Conservation (phyloP, 2,797 vertebrate species). For the Pantherophis alleghaniensis region DNA sequence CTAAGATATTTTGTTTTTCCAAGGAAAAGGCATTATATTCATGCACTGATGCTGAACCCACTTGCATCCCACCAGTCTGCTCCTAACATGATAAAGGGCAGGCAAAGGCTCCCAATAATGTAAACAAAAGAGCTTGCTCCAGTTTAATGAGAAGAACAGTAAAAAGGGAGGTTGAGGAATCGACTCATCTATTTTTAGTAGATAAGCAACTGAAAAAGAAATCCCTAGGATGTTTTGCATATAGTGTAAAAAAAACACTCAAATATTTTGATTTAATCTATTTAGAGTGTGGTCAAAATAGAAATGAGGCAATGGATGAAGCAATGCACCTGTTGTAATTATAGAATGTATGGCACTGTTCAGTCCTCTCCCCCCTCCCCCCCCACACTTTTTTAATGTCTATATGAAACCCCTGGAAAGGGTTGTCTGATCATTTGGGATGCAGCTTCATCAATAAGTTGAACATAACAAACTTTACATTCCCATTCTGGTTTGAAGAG, state of each 20-base stretch:
- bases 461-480: not conserved
- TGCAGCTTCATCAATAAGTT: not conserved
- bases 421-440: not conserved
- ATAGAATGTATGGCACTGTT: not conserved
- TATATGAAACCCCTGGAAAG: not conserved
- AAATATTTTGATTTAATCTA: not conserved
- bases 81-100: constrained; percentile 51
- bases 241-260: not conserved
- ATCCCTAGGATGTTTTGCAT: not conserved
- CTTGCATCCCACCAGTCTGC: constrained; percentile 1
- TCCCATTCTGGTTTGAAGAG: not conserved
- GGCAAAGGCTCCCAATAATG: not conserved
- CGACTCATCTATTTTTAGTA: rapidly evolving
- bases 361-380: not conserved
- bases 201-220: not conserved
- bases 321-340: not conserved
- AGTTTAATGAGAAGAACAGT: not conserved
- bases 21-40: constrained; percentile 33
- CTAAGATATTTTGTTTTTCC: constrained; percentile 18
- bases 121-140: not conserved
- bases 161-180: not conserved
- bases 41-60: constrained; percentile 1
- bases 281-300: not conserved
- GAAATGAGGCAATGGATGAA: not conserved
- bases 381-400: not conserved